Evolutionary conservation across 2,888 invertebrate species (phyloP), one percentile per base, ranked within the genome.

Genomic region (Megamerina dolium): DNA sequence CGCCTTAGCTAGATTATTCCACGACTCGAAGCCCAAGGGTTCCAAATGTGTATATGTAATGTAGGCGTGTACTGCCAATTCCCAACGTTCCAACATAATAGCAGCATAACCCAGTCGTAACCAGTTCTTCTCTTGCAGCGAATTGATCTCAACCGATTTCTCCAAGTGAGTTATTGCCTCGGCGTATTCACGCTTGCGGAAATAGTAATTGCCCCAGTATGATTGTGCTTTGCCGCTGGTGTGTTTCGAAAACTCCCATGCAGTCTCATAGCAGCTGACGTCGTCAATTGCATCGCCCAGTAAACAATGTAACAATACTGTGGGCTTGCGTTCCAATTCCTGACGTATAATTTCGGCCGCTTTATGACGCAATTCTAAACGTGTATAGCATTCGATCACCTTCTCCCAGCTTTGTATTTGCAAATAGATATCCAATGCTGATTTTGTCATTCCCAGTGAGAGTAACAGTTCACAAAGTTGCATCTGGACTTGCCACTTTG

Each of bases 1-100:
- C 3, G 91, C 90, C 63, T 95, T 92, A 12, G 94, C 92, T 45
- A 99, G 74, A 70, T 99, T 99, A 71, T 94, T 97, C 99, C 97
- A 99, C 0, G 93, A 93, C 72, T 97, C 95, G 68, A 91, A 96
- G 41, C 87, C 87, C 71, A 85, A 74, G 0, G 84, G 85, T 57
- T 95, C 93, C n/a, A 96, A 74, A 53, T 81, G 81, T 13, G 92
- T 89, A 64, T 91, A 93, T 37, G 84, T 79, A 34, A 89, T 78
- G 68, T 95, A 96, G 0, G 91, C 89, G 20, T 78, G 81, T 0
- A 87, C 90, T 1, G 92, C 87, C 10, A 81, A 62, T 56, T 86
- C 83, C 88, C 90, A 92, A 48, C 86, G 78, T 63, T 89, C 85
- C 0, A 77, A 74, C 61, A 79, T 75, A 43, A 95, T 76, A 2